Base-by-base conservation (phyloP, 2,113 vertebrate genomes). In the Ciconia boyciana region DNA sequence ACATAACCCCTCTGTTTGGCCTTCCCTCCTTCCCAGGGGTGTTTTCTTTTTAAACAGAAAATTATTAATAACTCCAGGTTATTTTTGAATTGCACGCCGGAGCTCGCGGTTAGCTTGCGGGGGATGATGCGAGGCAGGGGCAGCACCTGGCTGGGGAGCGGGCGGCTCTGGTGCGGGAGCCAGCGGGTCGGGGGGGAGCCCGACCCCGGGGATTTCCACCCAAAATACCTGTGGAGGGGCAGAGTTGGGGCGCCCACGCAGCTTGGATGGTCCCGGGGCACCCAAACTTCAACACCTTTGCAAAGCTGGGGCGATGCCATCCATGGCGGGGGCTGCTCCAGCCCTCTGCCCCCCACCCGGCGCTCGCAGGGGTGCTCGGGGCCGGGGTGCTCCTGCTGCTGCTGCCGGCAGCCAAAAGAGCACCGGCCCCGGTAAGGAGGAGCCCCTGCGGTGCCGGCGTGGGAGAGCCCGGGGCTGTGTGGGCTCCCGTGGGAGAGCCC, bases 61-160 rank as follows among this genome's bases (percentile, higher is more conserved):
- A 71, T 89, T 83, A 91, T 93, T 91, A 93, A 86, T 95, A 92
- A 88, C 95, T 64, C 24, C 1, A 8, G 68, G 76, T 83, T 95
- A 93, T 94, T 96, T 94, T 93, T 79, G 41, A 43, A 20, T 41
- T 24, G 2, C 80, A 19, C 5, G 2, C 83, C 6, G 32, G 34
- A 74, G 89, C 89, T 57, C 8, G 29, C 52, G 26, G 52, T 66
- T 32, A 3, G 0, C 57, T 60, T 92, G 82, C 3, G 16, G 87
- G 92, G 87, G 57, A 68, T 7, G 39, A 25, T 22, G 16, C 12
- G 2, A 51, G 29, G 83, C 75, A n/a, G 81, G 64, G 8, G 48
- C 34, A 26, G 31, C 10, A 24, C 62, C 32, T 28, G 66, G 28
- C 14, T 3, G 0, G 65, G 65, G 80, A 31, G 57, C 3, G 22